Base-by-base conservation (phyloP, 2,113 vertebrate genomes). In the Galeopterus variegatus region DNA sequence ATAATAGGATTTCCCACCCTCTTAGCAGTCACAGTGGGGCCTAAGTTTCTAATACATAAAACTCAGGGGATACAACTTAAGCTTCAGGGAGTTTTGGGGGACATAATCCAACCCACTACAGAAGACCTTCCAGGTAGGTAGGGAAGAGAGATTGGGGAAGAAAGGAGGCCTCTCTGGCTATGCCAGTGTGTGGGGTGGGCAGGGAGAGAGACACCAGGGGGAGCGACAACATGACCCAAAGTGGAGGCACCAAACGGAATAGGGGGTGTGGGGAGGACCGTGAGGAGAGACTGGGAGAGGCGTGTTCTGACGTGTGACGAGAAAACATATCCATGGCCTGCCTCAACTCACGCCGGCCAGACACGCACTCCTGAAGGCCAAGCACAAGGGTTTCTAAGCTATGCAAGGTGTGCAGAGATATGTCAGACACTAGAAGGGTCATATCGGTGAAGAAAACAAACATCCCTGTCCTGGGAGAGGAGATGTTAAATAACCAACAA, bases 261-360 rank as follows among this genome's bases (percentile, higher is more conserved):
- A 3, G 0, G 26, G 28, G 12, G 18, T 6, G 0, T 5, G 6
- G 0, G 7, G 1, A 41, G 12, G 36, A 75, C 24, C 8, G 10
- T 6, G 21, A 18, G 2, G 6, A 60, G 26, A 24, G 5, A 6
- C 26, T 60, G 60, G 60, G 36, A 45, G 65, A 36, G 36, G 21
- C 6, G n/a, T 11, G 1, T 8, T 28, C 56, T 6, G 3, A 45
- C 1, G 13, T 4, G 5, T 3, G 24, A 12, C n/a, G 5, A 14
- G 41, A 58, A 60, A 14, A 45, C 1, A 13, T 24, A 5, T 23
- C 2, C 69, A 5, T 33, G 5, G 5, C 1, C 23, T 77, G 6
- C 12, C 2, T 28, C 3, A 24, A 54, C 10, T 70, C 28, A 3
- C 28, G 28, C 13, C 23, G 62, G 52, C 52, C 1, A 62, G 19